Base-by-base conservation (phyloP, 2,113 vertebrate genomes). In the Chionis minor region DNA sequence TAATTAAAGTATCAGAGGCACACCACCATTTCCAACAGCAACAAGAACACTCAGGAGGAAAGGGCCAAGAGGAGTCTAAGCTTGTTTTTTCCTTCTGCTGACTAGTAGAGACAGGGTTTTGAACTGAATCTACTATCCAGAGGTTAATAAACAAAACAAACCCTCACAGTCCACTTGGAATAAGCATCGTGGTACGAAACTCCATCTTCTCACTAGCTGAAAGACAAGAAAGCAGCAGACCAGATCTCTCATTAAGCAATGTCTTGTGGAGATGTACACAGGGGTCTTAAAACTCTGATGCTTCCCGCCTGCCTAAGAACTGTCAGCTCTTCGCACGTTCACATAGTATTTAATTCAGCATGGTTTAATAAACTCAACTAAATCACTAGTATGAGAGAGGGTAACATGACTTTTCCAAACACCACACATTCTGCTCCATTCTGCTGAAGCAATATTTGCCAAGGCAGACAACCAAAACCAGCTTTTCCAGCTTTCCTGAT, bases 401-500 rank as follows among this genome's bases (percentile, higher is more conserved):
- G 70, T 14, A 71, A 81, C 40, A 44, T 4, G n/a, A 51, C 62
- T 91, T 93, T 91, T 75, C 56, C 72, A 86, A 96, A 74, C 61
- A 65, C 40, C 32, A 6, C 35, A 56, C 0, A 1, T 42, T 85
- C 69, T 54, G 22, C 32, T 82, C 63, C 33, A 9, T 20, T 79
- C 79, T 74, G 59, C 52, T 92, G 73, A 42, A 86, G 70, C 67
- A 88, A 67, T 14, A 56, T 30, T 88, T 90, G 82, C 91, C 84
- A 72, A 95, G 86, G 82, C 81, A 69, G 52, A 13, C 20, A 92
- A 92, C 51, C 58, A 38, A 91, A 89, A 96, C 95, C 89, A 93
- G 95, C 81, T 96, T 87, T 96, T 93, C 94, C 88, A 94, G 97
- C 77, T 96, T 94, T 80, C 94, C 82, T 32, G 10, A 94, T 95